These are phyloP conservation scores for Coenonympha glycerion DNA, from an alignment of 2,888 invertebrate genomes.

Conservation along the genomic window DNA sequence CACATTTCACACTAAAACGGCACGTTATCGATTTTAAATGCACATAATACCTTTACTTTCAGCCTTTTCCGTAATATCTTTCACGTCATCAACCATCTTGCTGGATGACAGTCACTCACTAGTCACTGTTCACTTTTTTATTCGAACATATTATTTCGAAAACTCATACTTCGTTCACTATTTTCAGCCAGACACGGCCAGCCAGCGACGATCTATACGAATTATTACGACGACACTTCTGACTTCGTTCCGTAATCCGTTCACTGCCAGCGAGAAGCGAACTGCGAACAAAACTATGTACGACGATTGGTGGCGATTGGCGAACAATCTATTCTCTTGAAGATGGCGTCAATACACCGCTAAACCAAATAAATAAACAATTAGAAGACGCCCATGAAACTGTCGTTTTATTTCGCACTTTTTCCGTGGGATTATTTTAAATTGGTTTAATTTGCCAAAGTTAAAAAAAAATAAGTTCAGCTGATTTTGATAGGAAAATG, in stretches of 20 bases:
- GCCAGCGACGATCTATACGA: slow-evolving; percentile 73
- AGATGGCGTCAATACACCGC: slow-evolving; percentile 41
- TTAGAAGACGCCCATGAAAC: neutral
- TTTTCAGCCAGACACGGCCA: slow-evolving; percentile 67
- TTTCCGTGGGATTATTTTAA: too few relatives aligned
- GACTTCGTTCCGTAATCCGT: slow-evolving; percentile 75
- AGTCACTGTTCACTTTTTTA: slow-evolving; percentile 70
- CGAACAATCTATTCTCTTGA: slow-evolving; percentile 34
- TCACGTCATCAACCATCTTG: slow-evolving; percentile 76
- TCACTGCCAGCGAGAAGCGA: slow-evolving; percentile 66
- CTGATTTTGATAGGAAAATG: too few relatives aligned
- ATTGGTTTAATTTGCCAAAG: too few relatives aligned
- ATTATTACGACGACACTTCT: too few relatives aligned
- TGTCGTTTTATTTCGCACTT: neutral
- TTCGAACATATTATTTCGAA: slow-evolving; percentile 75
- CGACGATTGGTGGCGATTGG: slow-evolving; percentile 38
- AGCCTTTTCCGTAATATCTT: slow-evolving; percentile 72
- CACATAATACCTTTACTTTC: slow-evolving; percentile 73
- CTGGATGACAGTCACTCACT: slow-evolving; percentile 73
- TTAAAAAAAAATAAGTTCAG: too few relatives aligned
- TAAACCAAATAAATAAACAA: slow-evolving; percentile 2
- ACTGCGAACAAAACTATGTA: too few relatives aligned
- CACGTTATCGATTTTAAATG: slow-evolving; percentile 64
- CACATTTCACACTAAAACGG: slow-evolving; percentile 68
- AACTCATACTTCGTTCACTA: slow-evolving; percentile 75